Conservation (phyloP, 1,140 invertebrate species). For the Calephelis virginiensis region DNA sequence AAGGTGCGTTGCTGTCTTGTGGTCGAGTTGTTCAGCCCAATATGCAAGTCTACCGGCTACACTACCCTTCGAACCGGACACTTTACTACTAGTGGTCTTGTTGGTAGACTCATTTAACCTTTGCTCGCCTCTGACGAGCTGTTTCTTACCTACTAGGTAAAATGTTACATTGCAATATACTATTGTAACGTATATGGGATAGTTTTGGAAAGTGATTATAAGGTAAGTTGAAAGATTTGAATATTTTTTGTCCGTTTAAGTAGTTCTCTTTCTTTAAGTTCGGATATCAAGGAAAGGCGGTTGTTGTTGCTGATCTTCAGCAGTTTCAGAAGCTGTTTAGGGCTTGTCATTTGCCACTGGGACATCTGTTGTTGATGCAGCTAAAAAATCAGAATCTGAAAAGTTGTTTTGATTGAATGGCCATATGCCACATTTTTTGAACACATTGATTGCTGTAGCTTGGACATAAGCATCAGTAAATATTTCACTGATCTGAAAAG, state of each 20-base stretch:
- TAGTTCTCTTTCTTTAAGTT: constrained; percentile 24
- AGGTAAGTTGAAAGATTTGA: too few species aligned
- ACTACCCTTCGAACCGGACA: too few species aligned
- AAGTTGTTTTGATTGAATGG: constrained; percentile 27
- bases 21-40: too few species aligned
- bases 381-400: constrained; percentile 24
- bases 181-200: too few species aligned
- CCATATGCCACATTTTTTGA: constrained; percentile 28
- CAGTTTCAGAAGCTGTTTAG: constrained; percentile 5
- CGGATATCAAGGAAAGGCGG: constrained; percentile 10
- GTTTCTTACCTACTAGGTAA: too few species aligned
- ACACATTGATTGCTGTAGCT: constrained; percentile 39
- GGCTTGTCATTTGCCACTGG: not conserved
- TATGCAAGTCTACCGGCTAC: too few species aligned
- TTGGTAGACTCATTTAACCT: too few species aligned
- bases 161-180: too few species aligned
- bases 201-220: too few species aligned
- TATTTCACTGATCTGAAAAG: constrained; percentile 47
- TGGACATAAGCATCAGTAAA: constrained; percentile 51
- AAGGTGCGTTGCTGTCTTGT: too few species aligned
- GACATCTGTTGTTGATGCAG: constrained; percentile 30
- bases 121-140: too few species aligned
- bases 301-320: constrained; percentile 10
- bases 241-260: constrained; percentile 32
- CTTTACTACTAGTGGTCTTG: too few species aligned